Conservation (phyloP, 2,888 invertebrate genomes). For the Sminthurinus aureus region DNA sequence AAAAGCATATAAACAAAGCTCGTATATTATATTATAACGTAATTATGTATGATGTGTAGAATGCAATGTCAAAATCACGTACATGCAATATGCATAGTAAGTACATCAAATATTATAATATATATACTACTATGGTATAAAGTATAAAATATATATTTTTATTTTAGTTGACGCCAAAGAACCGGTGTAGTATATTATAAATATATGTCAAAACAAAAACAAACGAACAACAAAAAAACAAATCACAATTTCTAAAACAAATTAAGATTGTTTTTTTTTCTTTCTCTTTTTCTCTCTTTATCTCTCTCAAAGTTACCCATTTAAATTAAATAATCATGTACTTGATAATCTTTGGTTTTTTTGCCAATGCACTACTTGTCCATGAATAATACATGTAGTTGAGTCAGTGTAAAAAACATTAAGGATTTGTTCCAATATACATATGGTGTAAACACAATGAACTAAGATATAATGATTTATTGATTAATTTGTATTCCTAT, state of each 20-base stretch:
- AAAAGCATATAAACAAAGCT: neutral
- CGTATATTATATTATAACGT: too few relatives aligned
- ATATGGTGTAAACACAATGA: too few relatives aligned
- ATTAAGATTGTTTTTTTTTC: neutral
- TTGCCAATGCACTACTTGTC: too few relatives aligned
- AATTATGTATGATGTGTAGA: too few relatives aligned
- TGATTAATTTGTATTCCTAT: too few relatives aligned
- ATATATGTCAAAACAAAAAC: neutral
- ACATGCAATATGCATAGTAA: neutral
- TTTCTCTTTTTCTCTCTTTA: too few relatives aligned
- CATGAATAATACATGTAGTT: too few relatives aligned
- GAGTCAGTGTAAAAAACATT: too few relatives aligned
- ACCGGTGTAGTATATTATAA: conserved; percentile 18
- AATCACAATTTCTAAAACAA: neutral
- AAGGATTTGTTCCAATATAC: too few relatives aligned
- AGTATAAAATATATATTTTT: conserved; percentile 2
- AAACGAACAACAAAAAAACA: too few relatives aligned
- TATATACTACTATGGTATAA: neutral
- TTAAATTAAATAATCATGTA: neutral
- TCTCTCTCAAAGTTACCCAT: neutral
- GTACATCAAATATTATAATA: conserved; percentile 3
- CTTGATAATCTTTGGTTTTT: neutral
- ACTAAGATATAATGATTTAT: too few relatives aligned
- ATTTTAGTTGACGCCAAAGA: conserved; percentile 24
- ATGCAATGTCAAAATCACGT: too few relatives aligned